Evolutionary conservation across 2,113 vertebrate species (phyloP), one percentile per base, ranked within the genome.

Genomic region (Naja naja): DNA sequence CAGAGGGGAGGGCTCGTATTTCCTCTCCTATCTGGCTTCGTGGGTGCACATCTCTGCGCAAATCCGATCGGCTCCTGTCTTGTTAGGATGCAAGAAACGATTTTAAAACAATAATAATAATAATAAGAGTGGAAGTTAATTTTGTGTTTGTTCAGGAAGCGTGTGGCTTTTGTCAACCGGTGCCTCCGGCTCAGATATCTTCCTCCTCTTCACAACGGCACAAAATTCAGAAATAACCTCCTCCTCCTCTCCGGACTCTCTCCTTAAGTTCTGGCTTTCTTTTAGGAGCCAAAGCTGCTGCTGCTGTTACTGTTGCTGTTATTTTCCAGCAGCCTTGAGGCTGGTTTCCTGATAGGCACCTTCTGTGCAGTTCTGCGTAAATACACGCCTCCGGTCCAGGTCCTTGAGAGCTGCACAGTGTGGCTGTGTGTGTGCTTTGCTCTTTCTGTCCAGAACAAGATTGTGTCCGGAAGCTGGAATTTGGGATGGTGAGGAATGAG

Each of bases 271-370:
- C 39, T 43, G 25, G n/a, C 7, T 9, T 47, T 8, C 45, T 49
- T 90, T 30, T 11, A 43, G 1, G 88, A 23, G 34, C 22, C 20
- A 4, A 49, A 30, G 56, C 43, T 60, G 69, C 64, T 34, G 30
- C 54, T 74, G 55, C 5, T 34, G n/a, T 39, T 39, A 74, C 18
- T 6, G 69, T 34, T 39, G 16, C 16, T 74, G 18, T 96, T 95
- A 94, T 96, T 96, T 95, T 94, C 58, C 74, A 3, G 45, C 94
- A 93, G 96, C 95, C 90, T 8, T 45, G 95, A 95, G 92, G 94
- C 34, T 25, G 30, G 6, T 95, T 92, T 95, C 52, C 52, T 94
- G 94, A 94, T 60, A 93, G 93, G 96, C 12, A 20, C 45, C 22
- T 89, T 93, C 93, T 49, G 95, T 95, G 95, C 96, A 94, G 1